Evolutionary conservation across 2,113 vertebrate genomes (phyloP).

Genomic region (Petrocephalus zakoni): DNA sequence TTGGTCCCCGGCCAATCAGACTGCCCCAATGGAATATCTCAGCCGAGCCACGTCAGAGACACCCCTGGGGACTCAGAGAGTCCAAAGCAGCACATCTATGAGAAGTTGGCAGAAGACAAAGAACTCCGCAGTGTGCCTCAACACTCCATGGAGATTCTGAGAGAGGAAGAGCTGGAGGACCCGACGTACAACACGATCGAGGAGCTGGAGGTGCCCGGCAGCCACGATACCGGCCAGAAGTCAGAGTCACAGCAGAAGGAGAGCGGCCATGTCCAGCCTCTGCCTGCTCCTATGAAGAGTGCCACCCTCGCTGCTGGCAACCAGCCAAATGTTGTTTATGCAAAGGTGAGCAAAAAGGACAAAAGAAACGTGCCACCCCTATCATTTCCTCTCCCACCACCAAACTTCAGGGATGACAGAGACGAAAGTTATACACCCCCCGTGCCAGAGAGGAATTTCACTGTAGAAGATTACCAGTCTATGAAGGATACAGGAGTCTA

Average conservation of each 20-base stretch:
- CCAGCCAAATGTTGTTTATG: constrained; percentile 20
- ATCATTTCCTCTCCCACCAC: background rate
- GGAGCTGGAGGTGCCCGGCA: background rate
- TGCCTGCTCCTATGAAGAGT: background rate
- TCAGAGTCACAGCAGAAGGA: background rate
- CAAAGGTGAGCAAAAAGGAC: constrained; percentile 33
- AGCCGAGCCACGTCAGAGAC: background rate
- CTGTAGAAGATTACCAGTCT: background rate
- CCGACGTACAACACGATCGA: constrained; percentile 17
- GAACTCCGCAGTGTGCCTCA: background rate
- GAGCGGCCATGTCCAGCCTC: background rate
- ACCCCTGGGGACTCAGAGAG: background rate
- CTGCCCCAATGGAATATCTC: background rate
- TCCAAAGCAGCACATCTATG: background rate
- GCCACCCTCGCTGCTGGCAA: background rate
- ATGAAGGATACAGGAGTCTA: background rate
- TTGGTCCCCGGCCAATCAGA: background rate
- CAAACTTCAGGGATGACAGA: background rate
- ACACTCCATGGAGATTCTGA: background rate
- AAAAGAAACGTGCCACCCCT: background rate
- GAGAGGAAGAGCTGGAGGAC: constrained; percentile 8
- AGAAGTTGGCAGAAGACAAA: background rate
- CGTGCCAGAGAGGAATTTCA: background rate
- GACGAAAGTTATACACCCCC: constrained; percentile 2
- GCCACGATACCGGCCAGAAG: background rate